phyloP scores from a whole-genome alignment of 2,888 invertebrate species.

The Eupithecia insigniata region DNA sequence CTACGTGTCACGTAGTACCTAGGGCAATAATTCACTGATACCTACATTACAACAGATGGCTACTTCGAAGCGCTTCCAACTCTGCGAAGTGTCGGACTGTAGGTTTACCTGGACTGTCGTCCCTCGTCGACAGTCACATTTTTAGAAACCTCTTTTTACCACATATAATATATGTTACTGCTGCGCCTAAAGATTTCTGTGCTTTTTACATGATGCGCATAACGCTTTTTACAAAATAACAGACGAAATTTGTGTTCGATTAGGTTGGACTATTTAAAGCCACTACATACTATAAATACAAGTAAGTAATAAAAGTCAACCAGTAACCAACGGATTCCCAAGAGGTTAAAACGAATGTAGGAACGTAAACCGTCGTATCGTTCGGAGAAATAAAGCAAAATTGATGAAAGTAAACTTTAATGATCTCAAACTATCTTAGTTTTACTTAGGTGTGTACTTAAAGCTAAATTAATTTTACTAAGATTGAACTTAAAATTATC shows the following conservation, averaged over 20 bases:
- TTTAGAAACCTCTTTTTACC: not conserved
- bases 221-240: not conserved
- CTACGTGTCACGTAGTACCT: slow-evolving; percentile 1
- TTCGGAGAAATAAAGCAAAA: not conserved
- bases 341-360: no score
- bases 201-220: no score
- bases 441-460: not conserved
- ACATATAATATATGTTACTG: no score
- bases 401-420: not conserved
- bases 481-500: not conserved
- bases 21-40: not conserved
- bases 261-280: no score
- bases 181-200: no score
- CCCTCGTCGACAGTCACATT: not conserved
- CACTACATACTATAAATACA: not conserved
- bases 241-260: not conserved
- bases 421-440: not conserved
- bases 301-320: not conserved
- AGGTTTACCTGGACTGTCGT: not conserved
- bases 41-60: not conserved
- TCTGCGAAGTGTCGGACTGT: not conserved
- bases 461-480: not conserved
- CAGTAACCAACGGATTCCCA: not conserved
- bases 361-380: no score
- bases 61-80: not conserved